These are phyloP conservation scores for Melanotaenia nigrans DNA, from an alignment of 2,797 vertebrate genomes.

Conservation along the genomic window DNA sequence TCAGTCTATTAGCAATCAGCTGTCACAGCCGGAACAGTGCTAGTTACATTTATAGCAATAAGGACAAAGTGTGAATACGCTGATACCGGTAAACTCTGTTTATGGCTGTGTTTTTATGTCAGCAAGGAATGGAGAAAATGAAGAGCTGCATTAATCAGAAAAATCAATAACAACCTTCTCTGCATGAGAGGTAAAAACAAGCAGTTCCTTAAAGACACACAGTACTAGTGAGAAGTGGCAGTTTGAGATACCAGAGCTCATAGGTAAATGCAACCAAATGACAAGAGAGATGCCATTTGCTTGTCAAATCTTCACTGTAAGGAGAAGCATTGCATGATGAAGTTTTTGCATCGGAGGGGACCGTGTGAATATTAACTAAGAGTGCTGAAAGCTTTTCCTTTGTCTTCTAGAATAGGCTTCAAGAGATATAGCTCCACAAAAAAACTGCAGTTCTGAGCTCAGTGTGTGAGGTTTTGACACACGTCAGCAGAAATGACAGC, in stretches of 20 bases:
- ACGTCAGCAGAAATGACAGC: slow-evolving; percentile 51
- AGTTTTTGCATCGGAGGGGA: slow-evolving; percentile 20
- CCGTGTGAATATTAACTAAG: slow-evolving; percentile 24
- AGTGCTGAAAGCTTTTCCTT: slow-evolving; percentile 23
- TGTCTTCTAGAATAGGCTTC: slow-evolving; percentile 22
- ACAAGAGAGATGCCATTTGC: slow-evolving; percentile 51
- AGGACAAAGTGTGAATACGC: background rate
- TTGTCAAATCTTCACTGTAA: slow-evolving; percentile 40
- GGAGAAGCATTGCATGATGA: slow-evolving; percentile 3
- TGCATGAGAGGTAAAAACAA: background rate
- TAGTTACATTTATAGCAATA: slow-evolving; percentile 15
- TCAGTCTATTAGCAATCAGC: slow-evolving; percentile 55
- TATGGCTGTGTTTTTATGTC: background rate
- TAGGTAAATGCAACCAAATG: slow-evolving; percentile 66
- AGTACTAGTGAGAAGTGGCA: slow-evolving; percentile 14
- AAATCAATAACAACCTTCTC: background rate
- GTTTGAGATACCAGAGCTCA: slow-evolving; percentile 12
- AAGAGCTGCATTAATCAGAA: background rate
- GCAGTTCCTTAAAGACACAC: slow-evolving; percentile 1
- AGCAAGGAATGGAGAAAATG: background rate
- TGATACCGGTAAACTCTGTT: background rate
- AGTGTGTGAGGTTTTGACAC: slow-evolving; percentile 36
- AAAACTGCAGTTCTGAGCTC: slow-evolving; percentile 36
- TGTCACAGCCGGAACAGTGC: slow-evolving; percentile 19
- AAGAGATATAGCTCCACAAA: slow-evolving; percentile 26